These are phyloP conservation scores for Pterocles gutturalis DNA, from an alignment of 2,113 vertebrate species.

Conservation along the genomic window DNA sequence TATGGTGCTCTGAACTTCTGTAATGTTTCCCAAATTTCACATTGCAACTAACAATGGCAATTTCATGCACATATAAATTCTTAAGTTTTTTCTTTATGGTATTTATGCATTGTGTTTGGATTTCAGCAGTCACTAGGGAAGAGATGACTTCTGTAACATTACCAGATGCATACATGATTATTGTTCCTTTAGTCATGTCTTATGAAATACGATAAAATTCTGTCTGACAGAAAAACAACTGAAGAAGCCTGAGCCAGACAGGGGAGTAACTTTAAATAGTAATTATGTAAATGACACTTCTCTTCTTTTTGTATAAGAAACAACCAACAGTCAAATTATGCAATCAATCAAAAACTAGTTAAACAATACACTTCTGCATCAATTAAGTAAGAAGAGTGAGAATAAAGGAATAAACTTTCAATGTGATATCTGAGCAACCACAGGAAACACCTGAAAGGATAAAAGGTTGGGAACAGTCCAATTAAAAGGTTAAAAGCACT, in stretches of 20 bases:
- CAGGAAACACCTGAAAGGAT: not conserved
- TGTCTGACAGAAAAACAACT: not conserved
- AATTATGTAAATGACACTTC: not conserved
- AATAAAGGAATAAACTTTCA: not conserved
- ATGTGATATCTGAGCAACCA: not conserved
- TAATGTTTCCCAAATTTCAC: not conserved
- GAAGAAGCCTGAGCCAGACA: not conserved
- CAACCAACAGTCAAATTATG: not conserved
- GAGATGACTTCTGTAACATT: not conserved
- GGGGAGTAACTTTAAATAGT: not conserved
- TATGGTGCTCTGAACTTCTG: not conserved
- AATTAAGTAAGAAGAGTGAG: not conserved
- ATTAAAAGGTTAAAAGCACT: not conserved
- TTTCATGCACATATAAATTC: not conserved
- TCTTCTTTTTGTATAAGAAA: not conserved
- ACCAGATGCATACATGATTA: not conserved
- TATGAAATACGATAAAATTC: not conserved
- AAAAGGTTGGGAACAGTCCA: not conserved
- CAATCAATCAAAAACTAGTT: not conserved
- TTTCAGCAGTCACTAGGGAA: not conserved
- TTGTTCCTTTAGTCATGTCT: not conserved
- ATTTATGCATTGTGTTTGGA: not conserved
- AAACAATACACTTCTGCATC: not conserved
- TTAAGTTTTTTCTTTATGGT: not conserved
- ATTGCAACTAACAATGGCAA: not conserved